Base-by-base conservation (phyloP, 2,888 invertebrate genomes). In the Odontocerum albicorne region DNA sequence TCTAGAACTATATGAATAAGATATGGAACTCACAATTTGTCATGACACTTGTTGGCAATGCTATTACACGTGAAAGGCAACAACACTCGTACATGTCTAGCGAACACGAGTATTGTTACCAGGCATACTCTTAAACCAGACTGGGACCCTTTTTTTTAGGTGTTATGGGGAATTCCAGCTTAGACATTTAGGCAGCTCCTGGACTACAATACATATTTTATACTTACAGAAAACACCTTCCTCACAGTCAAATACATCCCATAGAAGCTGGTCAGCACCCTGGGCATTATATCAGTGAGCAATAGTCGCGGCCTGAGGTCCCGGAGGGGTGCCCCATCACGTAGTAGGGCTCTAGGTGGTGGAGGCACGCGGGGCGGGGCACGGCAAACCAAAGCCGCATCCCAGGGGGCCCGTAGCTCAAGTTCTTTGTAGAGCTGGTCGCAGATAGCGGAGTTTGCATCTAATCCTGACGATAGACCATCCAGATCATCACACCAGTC, bases 231-330 rank as follows among this genome's bases (percentile, higher is more conserved):
- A 0, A 73, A 49, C 0, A 70, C 35, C 32, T 71, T 66, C 59
- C 65, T 69, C 0, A 68, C 64, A 63, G 72, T 71, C 64, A 77
- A 73, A 10, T 70, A 63, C 4, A 68, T 67, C 1, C 69, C 71
- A 64, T 71, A 74, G 0, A 72, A 1, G 1, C 70, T 16, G 21
- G 71, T 67, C 13, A 72, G 44, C 0, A 75, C 73, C 8, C 65
- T 60, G 1, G 73, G 71, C 54, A 76, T 68, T 0, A 71, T 66
- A 65, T 77, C 77, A 4, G 74, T 66, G 2, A 71, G 10, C 38
- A 74, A 62, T 6, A 70, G 63, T 12, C 63, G 60, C 19, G 72
- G 67, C 1, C 76, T 65, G 19, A 75, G 63, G 62, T 75, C 75
- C 17, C 70, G 40, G 12, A 72, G 8, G 32, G 32, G 6, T 12